These are phyloP conservation scores for Isichthys henryi DNA, from an alignment of 2,113 vertebrate genomes.

Conservation along the genomic window DNA sequence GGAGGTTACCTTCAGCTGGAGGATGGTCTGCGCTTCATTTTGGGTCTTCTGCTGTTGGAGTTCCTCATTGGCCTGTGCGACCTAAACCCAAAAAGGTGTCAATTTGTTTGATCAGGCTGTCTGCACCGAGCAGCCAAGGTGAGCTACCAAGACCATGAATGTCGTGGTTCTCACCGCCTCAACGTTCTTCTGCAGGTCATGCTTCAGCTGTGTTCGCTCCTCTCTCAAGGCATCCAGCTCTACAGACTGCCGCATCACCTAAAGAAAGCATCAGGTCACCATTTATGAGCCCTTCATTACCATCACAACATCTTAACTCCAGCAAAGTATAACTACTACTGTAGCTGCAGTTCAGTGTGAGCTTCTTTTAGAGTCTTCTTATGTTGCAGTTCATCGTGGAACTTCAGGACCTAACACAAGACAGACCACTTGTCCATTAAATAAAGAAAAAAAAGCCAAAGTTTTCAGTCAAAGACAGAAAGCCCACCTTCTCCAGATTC, in stretches of 20 bases:
- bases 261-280: background rate
- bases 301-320: background rate
- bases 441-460: background rate
- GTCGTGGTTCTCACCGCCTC: background rate
- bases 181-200: slow-evolving; percentile 5
- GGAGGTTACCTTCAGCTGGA: background rate
- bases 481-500: background rate
- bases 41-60: background rate
- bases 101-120: background rate
- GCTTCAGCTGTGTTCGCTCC: slow-evolving; percentile 7
- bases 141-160: background rate
- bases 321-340: background rate
- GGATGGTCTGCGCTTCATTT: background rate
- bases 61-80: background rate
- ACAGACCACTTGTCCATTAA: background rate
- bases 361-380: background rate
- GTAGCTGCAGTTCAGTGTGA: background rate
- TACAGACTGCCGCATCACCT: background rate
- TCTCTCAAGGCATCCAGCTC: slow-evolving; percentile 1
- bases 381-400: background rate
- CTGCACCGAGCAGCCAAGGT: background rate
- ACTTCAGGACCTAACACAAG: background rate
- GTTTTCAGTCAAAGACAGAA: background rate
- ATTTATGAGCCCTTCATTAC: background rate
- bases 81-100: background rate